These are phyloP conservation scores for Morone chrysops DNA, from an alignment of 2,113 vertebrate genomes.

Conservation along the genomic window DNA sequence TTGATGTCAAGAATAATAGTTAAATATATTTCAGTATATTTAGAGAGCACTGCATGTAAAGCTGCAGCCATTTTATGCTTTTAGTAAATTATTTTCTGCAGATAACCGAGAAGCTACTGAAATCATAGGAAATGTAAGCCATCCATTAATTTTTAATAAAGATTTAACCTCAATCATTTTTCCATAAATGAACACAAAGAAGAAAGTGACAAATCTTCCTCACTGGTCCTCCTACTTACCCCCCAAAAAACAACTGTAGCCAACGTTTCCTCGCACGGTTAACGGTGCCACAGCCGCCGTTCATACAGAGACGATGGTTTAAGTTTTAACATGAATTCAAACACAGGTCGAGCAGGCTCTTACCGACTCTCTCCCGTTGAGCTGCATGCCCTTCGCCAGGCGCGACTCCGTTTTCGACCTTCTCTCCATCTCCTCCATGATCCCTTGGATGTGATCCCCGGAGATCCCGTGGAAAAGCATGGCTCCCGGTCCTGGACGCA, in stretches of 20 bases:
- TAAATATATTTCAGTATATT: background rate
- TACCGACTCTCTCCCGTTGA: slow-evolving; percentile 99
- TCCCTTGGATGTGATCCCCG: slow-evolving; percentile 99
- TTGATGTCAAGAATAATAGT: too few relatives aligned
- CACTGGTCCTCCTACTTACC: background rate
- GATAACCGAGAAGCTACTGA: background rate
- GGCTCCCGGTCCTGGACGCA: slow-evolving; percentile 98
- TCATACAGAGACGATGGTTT: background rate
- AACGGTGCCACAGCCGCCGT: slow-evolving; percentile 1
- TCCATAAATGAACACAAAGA: background rate
- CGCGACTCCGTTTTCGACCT: slow-evolving; percentile 96
- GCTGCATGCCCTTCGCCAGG: slow-evolving; percentile 94
- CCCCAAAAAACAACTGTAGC: background rate
- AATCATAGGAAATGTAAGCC: background rate
- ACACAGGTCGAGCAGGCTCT: slow-evolving; percentile 63
- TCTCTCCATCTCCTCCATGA: slow-evolving; percentile 99
- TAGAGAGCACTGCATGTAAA: background rate
- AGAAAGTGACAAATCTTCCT: background rate
- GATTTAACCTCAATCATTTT: background rate
- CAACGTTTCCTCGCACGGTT: background rate
- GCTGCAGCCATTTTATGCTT: background rate
- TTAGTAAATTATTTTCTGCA: background rate
- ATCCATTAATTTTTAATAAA: background rate
- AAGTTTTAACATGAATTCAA: background rate
- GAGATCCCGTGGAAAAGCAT: slow-evolving; percentile 99